Base-by-base conservation (phyloP, 1,140 invertebrate species). In the Homarus americanus region DNA sequence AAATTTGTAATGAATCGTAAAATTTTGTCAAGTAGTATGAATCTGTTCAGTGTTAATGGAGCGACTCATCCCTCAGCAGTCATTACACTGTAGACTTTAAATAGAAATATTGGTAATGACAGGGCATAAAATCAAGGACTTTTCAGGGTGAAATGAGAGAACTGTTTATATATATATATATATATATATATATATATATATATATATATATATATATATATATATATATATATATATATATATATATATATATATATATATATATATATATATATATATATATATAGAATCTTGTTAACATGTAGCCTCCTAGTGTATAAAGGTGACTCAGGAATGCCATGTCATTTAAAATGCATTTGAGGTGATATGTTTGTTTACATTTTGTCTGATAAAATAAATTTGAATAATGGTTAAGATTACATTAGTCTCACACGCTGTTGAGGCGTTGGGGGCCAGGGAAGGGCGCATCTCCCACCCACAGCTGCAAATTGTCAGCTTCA, bases 181-280 rank as follows among this genome's bases (percentile, higher is more conserved):
- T 72, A 72, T 66, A 85, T 49, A 73, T 85, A 85, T 69, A 73
- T 84, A 84, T n/a, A n/a, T n/a, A n/a, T n/a, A n/a, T n/a, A n/a
- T 75, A 49, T 40, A 85, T 72, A 58, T 24, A 75, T 40, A 75
- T 38, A 84, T 72, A 40, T 72, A 72, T 66, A 85, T 49, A n/a
- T 75, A 49, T 40, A 85, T 72, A 58, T 24, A 75, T 40, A 75
- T 38, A 84, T 72, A 40, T 72, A 72, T 66, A 85, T 49, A n/a
- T 75, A 49, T 40, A 85, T 72, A 58, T 24, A 75, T 40, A 75
- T 38, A 84, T 72, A 40, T 72, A 72, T 66, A 85, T 49, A n/a
- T 75, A 49, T 40, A 85, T 72, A 58, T 24, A 75, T 40, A 75
- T 38, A 84, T 72, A 40, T 72, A 72, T 66, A 85, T 49, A 73